Percentiles rank a stretch among this genome's conserved stretches.
These are phyloP conservation scores for Myrmecophaga tridactyla DNA, from an alignment of 2,113 vertebrate species.

Conservation along the genomic window DNA sequence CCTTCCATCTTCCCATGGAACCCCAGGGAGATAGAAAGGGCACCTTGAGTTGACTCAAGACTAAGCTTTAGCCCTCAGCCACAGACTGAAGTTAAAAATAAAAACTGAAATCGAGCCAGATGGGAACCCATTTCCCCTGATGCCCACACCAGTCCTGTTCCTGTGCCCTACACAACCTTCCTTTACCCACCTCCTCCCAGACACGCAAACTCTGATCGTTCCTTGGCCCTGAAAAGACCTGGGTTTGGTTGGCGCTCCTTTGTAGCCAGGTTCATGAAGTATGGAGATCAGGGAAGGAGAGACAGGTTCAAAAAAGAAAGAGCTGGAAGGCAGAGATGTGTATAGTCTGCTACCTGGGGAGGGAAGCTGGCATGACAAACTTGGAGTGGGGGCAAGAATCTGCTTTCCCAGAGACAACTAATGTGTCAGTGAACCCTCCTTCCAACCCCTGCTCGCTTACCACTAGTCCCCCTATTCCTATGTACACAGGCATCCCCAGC, in stretches of 20 bases:
- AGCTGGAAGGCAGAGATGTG: not conserved
- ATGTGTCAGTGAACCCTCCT: not conserved
- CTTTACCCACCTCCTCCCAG: not conserved
- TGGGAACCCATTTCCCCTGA: not conserved
- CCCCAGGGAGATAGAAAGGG: not conserved
- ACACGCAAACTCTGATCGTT: not conserved
- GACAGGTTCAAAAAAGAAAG: not conserved
- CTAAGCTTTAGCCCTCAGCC: not conserved
- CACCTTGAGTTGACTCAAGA: not conserved
- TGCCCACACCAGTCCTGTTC: not conserved
- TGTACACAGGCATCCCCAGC: not conserved
- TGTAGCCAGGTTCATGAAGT: not conserved
- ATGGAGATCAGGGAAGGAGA: not conserved
- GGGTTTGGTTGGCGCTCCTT: not conserved
- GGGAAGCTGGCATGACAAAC: not conserved
- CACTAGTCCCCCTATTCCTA: not conserved
- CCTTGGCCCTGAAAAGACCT: not conserved
- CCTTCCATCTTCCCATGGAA: not conserved
- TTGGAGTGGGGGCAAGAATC: not conserved
- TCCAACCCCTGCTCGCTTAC: not conserved
- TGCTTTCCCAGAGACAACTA: not conserved
- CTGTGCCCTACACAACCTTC: not conserved
- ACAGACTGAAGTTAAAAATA: not conserved
- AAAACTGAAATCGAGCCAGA: not conserved
- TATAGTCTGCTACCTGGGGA: not conserved